Base-by-base conservation (phyloP, 2,888 invertebrate species). In the Nyleta sp. region DNA sequence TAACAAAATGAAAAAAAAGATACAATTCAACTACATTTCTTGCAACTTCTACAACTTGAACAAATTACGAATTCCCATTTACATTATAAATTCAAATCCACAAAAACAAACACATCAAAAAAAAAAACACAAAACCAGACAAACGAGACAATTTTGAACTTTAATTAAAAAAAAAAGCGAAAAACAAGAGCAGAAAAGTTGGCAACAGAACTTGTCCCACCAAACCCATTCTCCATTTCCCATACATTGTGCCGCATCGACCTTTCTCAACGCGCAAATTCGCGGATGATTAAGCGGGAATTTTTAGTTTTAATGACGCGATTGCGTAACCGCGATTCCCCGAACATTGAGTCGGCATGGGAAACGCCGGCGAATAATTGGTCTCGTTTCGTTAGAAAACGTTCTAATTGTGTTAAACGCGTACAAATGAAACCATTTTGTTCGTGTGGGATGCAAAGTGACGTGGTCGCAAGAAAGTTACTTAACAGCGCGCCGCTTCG, bases 381-480 rank as follows among this genome's bases (percentile, higher is more conserved):
- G 71, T 46, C 71, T 62, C 55, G 40, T 62, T 72, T 72, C 71
- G 46, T 62, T 53, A 22, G 71, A 48, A 62, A 68, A 68, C 31
- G 71, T 48, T 62, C 62, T 48, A 62, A 72, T 72, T 72, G 64
- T 44, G 71, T 46, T 71, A 71, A 71, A 24, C 72, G 72, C 64
- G 57, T 48, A 24, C 62, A 50, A 65, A 59, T 48, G 65, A 59
- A 52, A 65, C 48, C 57, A 67, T 59, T 60, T 67, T 59, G 24
- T 38, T 42, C 42, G 74, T 67, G 74, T 67, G 67, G 74, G 74
- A 60, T 17, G 59, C 52, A 44, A 44, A 74, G 10, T 74, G 60
- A 67, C 74, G 74, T 46, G 62, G 73, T 73, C 59, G 55, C 73
- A 48, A 57, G 48, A 72, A 55, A 64, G 72, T 72, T 70, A 59